Conservation (phyloP, 2,888 invertebrate species). For the Nudaria mundana region DNA sequence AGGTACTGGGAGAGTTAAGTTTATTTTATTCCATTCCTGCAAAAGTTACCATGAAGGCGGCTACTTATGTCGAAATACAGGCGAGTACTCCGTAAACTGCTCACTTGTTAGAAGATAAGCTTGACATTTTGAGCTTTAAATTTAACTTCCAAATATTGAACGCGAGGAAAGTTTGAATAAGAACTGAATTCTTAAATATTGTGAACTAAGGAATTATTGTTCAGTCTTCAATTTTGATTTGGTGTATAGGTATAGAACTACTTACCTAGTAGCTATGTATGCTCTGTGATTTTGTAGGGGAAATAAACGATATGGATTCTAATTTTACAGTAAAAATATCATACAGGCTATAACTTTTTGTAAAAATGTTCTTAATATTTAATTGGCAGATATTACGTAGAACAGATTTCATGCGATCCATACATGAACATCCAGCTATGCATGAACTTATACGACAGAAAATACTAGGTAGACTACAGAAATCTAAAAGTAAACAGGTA, state of each 20-base stretch:
- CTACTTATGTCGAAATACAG: conserved; percentile 75
- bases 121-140: too few relatives aligned
- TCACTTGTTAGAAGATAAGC: background rate
- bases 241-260: too few relatives aligned
- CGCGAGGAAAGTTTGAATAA: too few relatives aligned
- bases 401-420: conserved; percentile 67
- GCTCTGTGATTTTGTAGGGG: too few relatives aligned
- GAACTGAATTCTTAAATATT: too few relatives aligned
- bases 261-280: too few relatives aligned
- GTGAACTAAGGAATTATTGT: too few relatives aligned
- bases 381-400: conserved; percentile 53
- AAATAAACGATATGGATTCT: too few relatives aligned
- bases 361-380: background rate
- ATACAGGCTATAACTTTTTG: too few relatives aligned
- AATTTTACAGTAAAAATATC: too few relatives aligned
- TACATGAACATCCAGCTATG: conserved; percentile 58
- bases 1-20: conserved; percentile 71
- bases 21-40: conserved; percentile 72
- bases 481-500: conserved; percentile 52
- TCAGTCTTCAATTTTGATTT: too few relatives aligned
- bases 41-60: conserved; percentile 73
- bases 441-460: conserved; percentile 46
- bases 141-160: too few relatives aligned
- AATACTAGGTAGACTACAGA: conserved; percentile 46
- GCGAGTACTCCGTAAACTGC: conserved; percentile 27